Percentiles rank a stretch among this genome's conserved stretches.
Evolutionary conservation across 1,140 invertebrate species (phyloP).

Genomic region (Stratiolaelaps scimitus): DNA sequence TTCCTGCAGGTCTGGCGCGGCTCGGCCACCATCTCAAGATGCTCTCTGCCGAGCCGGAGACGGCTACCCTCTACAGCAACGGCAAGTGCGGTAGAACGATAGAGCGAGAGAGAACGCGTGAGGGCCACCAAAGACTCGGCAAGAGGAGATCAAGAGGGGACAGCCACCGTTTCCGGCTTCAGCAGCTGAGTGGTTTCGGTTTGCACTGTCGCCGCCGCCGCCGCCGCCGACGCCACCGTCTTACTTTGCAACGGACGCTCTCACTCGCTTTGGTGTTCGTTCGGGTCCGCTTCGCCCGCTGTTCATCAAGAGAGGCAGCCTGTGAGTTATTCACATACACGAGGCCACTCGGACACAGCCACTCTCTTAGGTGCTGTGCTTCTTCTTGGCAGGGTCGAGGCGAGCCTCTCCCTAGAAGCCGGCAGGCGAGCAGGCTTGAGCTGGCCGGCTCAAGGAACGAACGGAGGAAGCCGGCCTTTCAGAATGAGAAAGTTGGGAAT

Average conservation of each 20-base stretch:
- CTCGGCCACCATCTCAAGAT: no score
- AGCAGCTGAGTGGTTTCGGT: constrained; percentile 17
- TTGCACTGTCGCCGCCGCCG: neutral
- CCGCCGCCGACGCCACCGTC: no score
- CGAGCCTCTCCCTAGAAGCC: neutral
- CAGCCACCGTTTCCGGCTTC: neutral
- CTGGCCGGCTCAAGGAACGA: neutral
- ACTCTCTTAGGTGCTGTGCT: no score
- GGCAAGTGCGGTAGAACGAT: neutral
- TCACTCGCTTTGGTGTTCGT: no score
- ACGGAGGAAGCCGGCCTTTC: neutral
- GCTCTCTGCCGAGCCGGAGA: no score
- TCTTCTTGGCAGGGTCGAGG: no score
- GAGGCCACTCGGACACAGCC: no score
- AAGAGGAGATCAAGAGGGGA: neutral
- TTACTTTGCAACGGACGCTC: no score
- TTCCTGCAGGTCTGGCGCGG: no score
- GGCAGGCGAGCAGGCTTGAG: neutral
- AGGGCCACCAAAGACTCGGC: no score
- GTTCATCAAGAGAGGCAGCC: neutral
- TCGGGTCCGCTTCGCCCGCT: no score
- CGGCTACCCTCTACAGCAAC: no score
- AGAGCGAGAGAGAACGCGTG: neutral
- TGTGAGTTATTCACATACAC: constrained; percentile 28
- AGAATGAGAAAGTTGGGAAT: neutral